Base-by-base conservation (phyloP, 1,140 invertebrate genomes). In the Cydia amplana region DNA sequence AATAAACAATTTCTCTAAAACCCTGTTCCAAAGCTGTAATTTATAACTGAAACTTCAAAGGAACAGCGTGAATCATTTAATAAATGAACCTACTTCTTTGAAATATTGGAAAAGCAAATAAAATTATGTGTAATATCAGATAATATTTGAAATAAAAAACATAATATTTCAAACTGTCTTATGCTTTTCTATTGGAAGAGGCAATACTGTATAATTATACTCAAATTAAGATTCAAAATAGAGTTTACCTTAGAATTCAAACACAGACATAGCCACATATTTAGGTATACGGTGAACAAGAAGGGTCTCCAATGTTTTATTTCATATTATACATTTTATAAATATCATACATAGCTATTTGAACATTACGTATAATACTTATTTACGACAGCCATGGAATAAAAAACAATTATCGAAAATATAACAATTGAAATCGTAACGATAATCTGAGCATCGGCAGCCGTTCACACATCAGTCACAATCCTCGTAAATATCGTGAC, bases 401-500 rank as follows among this genome's bases (percentile, higher is more conserved):
- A 46, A 4, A 4, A 51, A 51, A n/a, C n/a, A 51, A 51, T 51
- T 51, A 51, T 51, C 49, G 3, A n/a, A 51, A n/a, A 51, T 6
- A 14, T 23, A 60, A 23, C 20, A 60, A 60, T 60, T 23, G 55
- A 12, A 23, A 10, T 40, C n/a, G 7, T 43, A 16, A n/a, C 36
- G 65, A 70, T 18, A 79, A 79, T 78, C 76, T 74, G 73, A 63
- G 73, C 49, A 77, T 77, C 72, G 74, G 73, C 76, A 77, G 77
- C 74, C 75, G 75, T 74, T 79, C 81, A 78, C 79, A 83, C 79
- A 83, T 82, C 82, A 80, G 65, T 75, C 77, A 74, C 75, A 82
- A 67, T 67, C 14, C 63, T 65, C 63, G 64, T 82, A 79, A 82
- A 80, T 75, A 82, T 79, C 78, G 81, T 84, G 82, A 83, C 84